Evolutionary conservation across 2,113 vertebrate genomes (phyloP), one percentile per base, ranked within the genome.

Genomic region (Psilopsiagon aymara): DNA sequence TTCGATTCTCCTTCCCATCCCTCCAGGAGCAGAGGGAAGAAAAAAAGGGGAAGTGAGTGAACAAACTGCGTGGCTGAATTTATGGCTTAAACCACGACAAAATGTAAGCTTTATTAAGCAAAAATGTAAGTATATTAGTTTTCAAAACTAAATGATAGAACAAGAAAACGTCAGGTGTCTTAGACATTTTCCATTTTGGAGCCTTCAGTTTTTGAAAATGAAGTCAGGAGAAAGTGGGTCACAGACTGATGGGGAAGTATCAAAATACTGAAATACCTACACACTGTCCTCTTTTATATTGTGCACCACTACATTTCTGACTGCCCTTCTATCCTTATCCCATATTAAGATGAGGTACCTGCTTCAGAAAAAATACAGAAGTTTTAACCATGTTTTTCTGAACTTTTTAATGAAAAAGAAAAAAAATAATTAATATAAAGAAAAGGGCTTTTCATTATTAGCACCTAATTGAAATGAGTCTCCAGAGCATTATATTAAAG

Each of bases 401-500:
- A 81, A 81, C 81, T 90, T 94, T 79, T 15, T 44, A 74, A 51
- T 44, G 15, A 3, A 90, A 90, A 82, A 28, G 31, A 29, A 62
- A 89, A 63, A 78, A 13, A 19, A 3, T 37, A 18, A 75, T 25
- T 90, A 53, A 33, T 53, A 67, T 15, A 66, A 62, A 35, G 25
- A 66, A 66, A 67, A 71, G 10, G 3, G 4, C 1, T 88, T 88
- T 86, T 88, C 39, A 71, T 86, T 90, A 86, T 77, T 90, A 75
- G 1, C 24, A 94, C 9, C 39, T 92, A 94, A 94, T 94, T 93
- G 82, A 78, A 92, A 92, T 83, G 6, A 83, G 81, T 95, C 88
- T 83, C 69, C 15, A 79, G 82, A 66, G 80, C 13, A 71, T 92
- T 90, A 37, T 60, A 71, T 92, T 90, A 75, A 52, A 88, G 62